phyloP scores from a whole-genome alignment of 2,888 invertebrate genomes.

The Rosalia funebris region DNA sequence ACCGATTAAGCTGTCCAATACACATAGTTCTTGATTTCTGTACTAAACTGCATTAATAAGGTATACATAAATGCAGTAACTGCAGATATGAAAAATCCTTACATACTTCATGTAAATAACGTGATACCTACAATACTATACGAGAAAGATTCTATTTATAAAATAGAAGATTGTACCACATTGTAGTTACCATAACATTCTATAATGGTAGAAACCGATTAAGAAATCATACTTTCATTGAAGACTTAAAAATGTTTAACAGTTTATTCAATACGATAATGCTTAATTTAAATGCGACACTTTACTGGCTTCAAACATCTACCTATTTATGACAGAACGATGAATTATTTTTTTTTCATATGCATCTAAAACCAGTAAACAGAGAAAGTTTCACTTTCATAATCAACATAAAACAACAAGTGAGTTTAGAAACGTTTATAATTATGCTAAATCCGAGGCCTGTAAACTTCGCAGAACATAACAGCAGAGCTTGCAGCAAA shows the following conservation, averaged over 20 bases:
- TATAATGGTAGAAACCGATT: background rate
- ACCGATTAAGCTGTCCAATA: background rate
- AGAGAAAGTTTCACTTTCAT: no score
- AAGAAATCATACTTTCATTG: conserved; percentile 6
- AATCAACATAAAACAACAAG: background rate
- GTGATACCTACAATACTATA: conserved; percentile 5
- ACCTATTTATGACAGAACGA: background rate
- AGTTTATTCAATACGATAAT: background rate
- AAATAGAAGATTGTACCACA: background rate
- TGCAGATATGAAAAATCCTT: conserved; percentile 8
- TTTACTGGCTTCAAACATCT: background rate
- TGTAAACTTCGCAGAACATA: background rate
- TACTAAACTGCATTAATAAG: background rate
- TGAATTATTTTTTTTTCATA: background rate
- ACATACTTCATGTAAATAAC: background rate
- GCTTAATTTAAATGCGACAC: background rate
- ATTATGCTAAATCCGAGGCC: no score
- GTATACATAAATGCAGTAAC: background rate
- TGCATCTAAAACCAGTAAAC: no score
- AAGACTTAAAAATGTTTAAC: background rate
- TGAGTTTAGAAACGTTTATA: background rate
- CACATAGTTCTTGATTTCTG: background rate
- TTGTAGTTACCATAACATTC: conserved; percentile 5
- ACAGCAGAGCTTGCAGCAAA: background rate
- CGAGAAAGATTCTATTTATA: conserved; percentile 1